These are phyloP conservation scores for Hemiprocne comata DNA, from an alignment of 2,113 vertebrate species.

Conservation along the genomic window DNA sequence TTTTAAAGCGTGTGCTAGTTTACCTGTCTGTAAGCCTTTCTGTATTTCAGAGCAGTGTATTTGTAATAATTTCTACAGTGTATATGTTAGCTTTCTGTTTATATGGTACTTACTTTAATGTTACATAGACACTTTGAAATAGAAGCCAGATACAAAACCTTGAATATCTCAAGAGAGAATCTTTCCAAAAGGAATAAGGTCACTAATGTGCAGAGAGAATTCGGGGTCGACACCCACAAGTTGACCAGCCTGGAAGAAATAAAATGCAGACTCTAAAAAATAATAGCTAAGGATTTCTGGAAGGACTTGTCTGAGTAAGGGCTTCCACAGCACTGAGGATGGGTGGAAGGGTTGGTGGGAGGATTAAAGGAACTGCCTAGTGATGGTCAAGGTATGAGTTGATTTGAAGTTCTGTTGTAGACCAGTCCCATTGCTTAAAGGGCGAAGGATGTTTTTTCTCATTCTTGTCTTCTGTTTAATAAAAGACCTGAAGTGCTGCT, in stretches of 20 bases:
- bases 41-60: background rate
- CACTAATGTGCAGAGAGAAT: background rate
- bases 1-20: background rate
- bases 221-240: background rate
- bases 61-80: background rate
- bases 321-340: background rate
- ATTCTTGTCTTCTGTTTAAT: background rate
- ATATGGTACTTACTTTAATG: background rate
- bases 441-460: background rate
- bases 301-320: background rate
- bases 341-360: background rate
- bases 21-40: background rate
- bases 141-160: background rate
- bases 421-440: background rate
- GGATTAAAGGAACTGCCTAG: background rate
- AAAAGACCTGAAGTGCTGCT: background rate
- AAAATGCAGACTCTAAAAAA: background rate
- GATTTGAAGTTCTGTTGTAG: background rate
- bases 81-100: background rate
- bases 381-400: background rate
- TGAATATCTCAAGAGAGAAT: background rate
- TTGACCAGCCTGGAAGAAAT: background rate
- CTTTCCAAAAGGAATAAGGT: background rate
- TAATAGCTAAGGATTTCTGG: background rate
- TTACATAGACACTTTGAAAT: background rate